Conservation (phyloP, 2,797 vertebrate genomes). For the Schizopygopsis malacanthus region DNA sequence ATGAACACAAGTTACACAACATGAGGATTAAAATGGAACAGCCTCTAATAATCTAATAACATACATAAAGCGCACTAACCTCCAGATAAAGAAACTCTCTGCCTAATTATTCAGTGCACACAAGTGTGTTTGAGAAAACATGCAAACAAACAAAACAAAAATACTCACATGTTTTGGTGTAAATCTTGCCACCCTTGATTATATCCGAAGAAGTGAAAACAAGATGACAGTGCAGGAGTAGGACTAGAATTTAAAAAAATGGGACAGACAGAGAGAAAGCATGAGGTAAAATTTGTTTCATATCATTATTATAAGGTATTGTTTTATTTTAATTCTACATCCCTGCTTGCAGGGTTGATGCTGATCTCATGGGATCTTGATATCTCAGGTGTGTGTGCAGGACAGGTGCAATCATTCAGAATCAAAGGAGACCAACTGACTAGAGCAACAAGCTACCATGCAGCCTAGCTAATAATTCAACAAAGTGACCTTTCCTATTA, state of each 20-base stretch:
- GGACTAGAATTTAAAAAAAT: constrained; percentile 56
- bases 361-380: constrained; percentile 18
- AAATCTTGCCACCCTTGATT: constrained; percentile 69
- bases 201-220: constrained; percentile 66
- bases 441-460: constrained; percentile 67
- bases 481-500: not conserved
- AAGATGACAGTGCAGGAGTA: constrained; percentile 69
- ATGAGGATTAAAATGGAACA: not conserved
- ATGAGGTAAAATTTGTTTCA: not conserved
- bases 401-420: constrained; percentile 8
- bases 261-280: constrained; percentile 55
- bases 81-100: not conserved
- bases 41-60: not conserved
- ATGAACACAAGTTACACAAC: no score
- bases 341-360: not conserved
- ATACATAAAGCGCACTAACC: not conserved
- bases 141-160: constrained; percentile 2
- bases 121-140: not conserved
- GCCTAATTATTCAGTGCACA: not conserved
- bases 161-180: constrained; percentile 73
- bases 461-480: constrained; percentile 5
- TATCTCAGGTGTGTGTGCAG: constrained; percentile 33
- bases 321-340: constrained; percentile 19
- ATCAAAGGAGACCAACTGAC: constrained; percentile 66
- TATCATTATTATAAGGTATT: not conserved